Evolutionary conservation across 2,888 invertebrate species (phyloP).

Genomic region (Cryptus viduatorius): DNA sequence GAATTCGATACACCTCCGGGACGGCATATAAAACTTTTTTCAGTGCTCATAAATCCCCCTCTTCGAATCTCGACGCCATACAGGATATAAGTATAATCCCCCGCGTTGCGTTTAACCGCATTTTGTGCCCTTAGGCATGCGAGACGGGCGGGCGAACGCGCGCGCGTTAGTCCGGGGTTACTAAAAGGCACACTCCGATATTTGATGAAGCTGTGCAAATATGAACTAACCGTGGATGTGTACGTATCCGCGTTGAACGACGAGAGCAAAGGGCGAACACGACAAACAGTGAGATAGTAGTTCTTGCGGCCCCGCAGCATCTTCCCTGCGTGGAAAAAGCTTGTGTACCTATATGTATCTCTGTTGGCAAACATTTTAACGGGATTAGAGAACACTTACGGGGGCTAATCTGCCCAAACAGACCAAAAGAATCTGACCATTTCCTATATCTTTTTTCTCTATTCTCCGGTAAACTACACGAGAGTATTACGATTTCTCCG

Average conservation of each 20-base stretch:
- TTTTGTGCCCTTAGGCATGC: constrained; percentile 73
- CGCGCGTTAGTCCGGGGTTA: constrained; percentile 73
- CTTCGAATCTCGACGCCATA: background rate
- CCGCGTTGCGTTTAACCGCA: constrained; percentile 71
- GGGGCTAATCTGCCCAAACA: constrained; percentile 83
- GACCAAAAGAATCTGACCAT: constrained; percentile 55
- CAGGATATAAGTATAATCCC: constrained; percentile 59
- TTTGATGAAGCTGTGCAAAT: constrained; percentile 84
- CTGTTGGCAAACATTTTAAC: constrained; percentile 84
- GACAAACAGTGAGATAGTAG: constrained; percentile 33
- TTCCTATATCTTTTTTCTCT: constrained; percentile 34
- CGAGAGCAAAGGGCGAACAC: constrained; percentile 57
- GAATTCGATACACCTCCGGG: constrained; percentile 59
- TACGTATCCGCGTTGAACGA: constrained; percentile 37
- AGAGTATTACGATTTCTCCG: constrained; percentile 31
- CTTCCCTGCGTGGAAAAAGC: constrained; percentile 50
- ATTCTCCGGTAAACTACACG: constrained; percentile 54
- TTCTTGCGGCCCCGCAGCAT: constrained; percentile 39
- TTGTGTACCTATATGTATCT: constrained; percentile 74
- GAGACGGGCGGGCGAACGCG: constrained; percentile 55
- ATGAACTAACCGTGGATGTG: constrained; percentile 70
- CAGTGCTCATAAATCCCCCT: constrained; percentile 43
- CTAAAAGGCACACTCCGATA: constrained; percentile 83
- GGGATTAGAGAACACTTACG: constrained; percentile 84
- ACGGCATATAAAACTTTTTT: constrained; percentile 50